Conservation (phyloP, 2,113 vertebrate genomes). For the Pelecanus crispus region DNA sequence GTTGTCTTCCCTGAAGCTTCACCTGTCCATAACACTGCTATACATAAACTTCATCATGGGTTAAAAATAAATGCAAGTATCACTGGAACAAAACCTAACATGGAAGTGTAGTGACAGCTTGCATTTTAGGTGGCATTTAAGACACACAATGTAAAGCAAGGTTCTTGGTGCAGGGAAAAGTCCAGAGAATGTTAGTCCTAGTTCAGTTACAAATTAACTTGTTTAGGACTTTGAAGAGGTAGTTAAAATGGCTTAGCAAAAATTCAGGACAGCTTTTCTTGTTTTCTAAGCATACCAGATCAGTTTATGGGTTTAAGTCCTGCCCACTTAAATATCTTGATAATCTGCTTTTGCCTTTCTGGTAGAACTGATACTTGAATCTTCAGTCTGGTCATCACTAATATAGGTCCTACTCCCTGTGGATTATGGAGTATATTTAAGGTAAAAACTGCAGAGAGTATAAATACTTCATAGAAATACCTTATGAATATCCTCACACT, state of each 20-base stretch:
- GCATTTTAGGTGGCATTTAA: background rate
- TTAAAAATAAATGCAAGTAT: background rate
- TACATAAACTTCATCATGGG: background rate
- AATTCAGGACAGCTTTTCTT: background rate
- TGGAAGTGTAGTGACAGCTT: background rate
- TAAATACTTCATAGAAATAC: background rate
- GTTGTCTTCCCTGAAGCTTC: background rate
- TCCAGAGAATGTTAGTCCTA: background rate
- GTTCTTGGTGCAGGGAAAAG: background rate
- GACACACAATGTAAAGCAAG: background rate
- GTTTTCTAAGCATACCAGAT: background rate
- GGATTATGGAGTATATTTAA: background rate
- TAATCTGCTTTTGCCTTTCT: background rate
- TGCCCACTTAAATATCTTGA: background rate
- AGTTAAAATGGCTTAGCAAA: background rate
- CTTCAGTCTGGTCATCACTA: background rate
- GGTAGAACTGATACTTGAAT: background rate
- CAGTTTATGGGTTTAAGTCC: background rate
- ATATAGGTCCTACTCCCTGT: background rate
- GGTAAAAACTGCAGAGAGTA: background rate
- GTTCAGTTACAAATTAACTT: background rate
- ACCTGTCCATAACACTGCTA: background rate
- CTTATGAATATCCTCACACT: background rate
- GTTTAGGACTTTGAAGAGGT: background rate
- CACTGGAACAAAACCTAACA: background rate